Percentiles rank a stretch among this genome's conserved stretches.
These are phyloP conservation scores for Pelmatolapia mariae DNA, from an alignment of 2,113 vertebrate species.

Conservation along the genomic window DNA sequence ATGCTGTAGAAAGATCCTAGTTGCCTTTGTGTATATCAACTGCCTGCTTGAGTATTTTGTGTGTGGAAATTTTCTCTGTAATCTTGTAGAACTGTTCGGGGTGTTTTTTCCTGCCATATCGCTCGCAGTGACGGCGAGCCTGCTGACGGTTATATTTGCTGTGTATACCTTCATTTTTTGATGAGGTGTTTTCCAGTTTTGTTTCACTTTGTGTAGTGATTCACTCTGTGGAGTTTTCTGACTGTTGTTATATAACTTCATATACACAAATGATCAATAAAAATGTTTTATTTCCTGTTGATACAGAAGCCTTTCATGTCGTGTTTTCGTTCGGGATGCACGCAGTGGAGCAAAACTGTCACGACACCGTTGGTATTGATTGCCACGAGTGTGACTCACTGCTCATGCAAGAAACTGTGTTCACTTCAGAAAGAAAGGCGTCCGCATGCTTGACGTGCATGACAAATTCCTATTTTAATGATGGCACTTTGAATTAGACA, in stretches of 20 bases:
- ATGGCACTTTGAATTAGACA: neutral
- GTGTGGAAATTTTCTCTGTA: constrained; percentile 95
- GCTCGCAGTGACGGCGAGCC: constrained; percentile 82
- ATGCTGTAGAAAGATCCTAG: constrained; percentile 99
- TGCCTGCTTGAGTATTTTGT: constrained; percentile 99
- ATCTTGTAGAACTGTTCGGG: constrained; percentile 92
- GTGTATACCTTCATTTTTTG: constrained; percentile 98
- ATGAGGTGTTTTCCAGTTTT: constrained; percentile 95
- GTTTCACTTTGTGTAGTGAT: constrained; percentile 99
- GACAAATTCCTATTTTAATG: neutral
- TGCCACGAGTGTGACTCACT: neutral
- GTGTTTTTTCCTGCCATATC: constrained; percentile 94
- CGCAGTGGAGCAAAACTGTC: neutral
- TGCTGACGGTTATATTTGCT: constrained; percentile 87
- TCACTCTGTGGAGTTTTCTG: constrained; percentile 97
- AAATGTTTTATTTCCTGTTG: constrained; percentile 99
- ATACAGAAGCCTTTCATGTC: constrained; percentile 72
- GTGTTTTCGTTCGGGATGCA: neutral
- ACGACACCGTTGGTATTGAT: neutral
- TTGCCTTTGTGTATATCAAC: constrained; percentile 99
- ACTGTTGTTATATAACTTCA: constrained; percentile 98
- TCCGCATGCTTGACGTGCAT: neutral
- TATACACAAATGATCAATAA: constrained; percentile 99
- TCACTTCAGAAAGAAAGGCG: neutral
- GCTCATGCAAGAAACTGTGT: neutral